Percentiles rank a stretch among this genome's conserved stretches.
Evolutionary conservation across 2,113 vertebrate species (phyloP).

Genomic region (Pluvialis apricaria): DNA sequence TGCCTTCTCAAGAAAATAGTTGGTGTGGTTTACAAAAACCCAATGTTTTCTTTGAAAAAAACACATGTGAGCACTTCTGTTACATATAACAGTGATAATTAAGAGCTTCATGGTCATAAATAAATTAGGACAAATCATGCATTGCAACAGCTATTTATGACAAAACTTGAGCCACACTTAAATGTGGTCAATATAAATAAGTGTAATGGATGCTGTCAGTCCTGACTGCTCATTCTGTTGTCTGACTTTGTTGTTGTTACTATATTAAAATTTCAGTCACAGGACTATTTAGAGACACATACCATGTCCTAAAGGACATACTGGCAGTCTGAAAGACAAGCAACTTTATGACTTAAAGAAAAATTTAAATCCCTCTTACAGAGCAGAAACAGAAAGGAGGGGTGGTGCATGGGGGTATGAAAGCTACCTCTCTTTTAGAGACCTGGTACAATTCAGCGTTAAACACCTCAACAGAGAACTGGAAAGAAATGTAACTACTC

Average conservation of each 20-base stretch:
- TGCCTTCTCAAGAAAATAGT: background rate
- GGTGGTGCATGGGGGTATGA: background rate
- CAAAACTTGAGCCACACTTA: background rate
- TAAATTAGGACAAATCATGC: background rate
- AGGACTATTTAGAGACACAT: background rate
- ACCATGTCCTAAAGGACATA: background rate
- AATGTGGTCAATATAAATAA: background rate
- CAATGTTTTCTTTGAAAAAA: background rate
- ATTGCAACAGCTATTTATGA: background rate
- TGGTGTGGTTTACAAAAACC: background rate
- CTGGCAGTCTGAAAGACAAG: background rate
- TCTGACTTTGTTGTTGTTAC: background rate
- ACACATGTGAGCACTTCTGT: background rate
- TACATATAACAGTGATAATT: background rate
- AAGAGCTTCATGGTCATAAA: background rate
- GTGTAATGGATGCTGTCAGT: background rate
- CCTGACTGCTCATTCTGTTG: background rate
- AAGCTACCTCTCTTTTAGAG: background rate
- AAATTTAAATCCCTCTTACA: background rate
- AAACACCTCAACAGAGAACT: background rate
- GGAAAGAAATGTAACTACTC: background rate
- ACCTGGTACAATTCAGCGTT: background rate
- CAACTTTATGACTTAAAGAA: background rate
- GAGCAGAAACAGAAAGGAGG: background rate
- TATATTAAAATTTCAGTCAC: background rate